phyloP scores from a whole-genome alignment of 1,140 invertebrate species.

The Calosoma granatense region DNA sequence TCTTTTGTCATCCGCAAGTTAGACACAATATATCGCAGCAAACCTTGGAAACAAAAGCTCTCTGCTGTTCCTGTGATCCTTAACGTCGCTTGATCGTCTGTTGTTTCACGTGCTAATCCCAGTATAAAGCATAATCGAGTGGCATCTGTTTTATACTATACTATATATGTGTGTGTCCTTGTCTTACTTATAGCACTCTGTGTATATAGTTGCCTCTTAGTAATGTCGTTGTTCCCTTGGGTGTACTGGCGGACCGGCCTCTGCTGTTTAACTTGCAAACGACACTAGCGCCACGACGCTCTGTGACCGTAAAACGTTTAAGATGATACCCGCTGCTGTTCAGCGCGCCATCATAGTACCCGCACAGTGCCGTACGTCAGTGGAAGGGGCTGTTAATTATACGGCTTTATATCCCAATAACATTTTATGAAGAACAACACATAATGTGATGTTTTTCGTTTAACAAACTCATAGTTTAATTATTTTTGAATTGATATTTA shows the following conservation, averaged over 20 bases:
- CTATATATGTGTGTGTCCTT: neutral
- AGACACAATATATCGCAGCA: too few relatives aligned
- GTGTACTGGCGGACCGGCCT: neutral
- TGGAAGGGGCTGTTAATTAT: too few relatives aligned
- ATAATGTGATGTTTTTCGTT: too few relatives aligned
- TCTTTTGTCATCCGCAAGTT: too few relatives aligned
- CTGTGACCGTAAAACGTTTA: neutral
- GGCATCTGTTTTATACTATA: neutral
- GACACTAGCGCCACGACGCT: neutral
- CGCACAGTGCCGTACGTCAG: too few relatives aligned
- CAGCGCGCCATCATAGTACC: too few relatives aligned
- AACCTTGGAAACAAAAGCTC: too few relatives aligned
- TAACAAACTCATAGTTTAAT: too few relatives aligned
- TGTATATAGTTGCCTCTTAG: neutral
- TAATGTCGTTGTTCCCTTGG: neutral
- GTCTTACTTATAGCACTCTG: neutral
- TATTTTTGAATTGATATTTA: too few relatives aligned
- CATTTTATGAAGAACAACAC: too few relatives aligned
- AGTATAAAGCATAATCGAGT: neutral
- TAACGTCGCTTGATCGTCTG: neutral
- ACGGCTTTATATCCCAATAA: too few relatives aligned
- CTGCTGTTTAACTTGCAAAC: neutral
- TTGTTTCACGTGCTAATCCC: neutral
- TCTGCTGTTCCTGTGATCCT: neutral
- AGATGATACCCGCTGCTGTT: neutral